Evolutionary conservation across 2,797 vertebrate species (phyloP).

Genomic region (Sebastes jordani): DNA sequence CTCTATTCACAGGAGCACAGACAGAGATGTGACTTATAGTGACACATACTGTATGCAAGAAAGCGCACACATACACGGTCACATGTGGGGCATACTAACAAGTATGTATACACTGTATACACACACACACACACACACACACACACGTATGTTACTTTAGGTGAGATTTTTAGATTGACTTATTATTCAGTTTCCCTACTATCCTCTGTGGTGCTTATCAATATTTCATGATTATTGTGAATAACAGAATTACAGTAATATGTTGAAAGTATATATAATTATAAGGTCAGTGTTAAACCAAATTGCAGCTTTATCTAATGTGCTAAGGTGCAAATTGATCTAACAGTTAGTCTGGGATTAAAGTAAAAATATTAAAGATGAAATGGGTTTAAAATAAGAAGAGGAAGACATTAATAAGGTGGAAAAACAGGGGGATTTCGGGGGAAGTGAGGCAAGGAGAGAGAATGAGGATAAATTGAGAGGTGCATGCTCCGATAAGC

Average conservation of each 20-base stretch:
- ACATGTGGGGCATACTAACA: neutral
- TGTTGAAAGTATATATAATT: neutral
- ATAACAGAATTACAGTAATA: neutral
- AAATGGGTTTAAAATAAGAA: neutral
- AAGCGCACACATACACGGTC: neutral
- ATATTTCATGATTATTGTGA: neutral
- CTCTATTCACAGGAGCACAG: slow-evolving; percentile 23
- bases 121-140: neutral
- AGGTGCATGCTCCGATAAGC: slow-evolving; percentile 25
- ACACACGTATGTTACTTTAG: too few relatives aligned
- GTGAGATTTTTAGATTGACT: neutral
- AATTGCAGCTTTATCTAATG: neutral
- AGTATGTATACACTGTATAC: neutral
- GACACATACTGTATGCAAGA: neutral
- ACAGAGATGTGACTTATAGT: slow-evolving; percentile 36
- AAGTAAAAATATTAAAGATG: neutral
- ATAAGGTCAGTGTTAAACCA: neutral
- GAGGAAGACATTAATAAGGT: neutral
- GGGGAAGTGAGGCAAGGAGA: neutral
- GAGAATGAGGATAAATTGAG: slow-evolving; percentile 18
- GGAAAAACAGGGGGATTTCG: neutral
- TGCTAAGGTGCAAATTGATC: neutral
- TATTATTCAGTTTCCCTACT: neutral
- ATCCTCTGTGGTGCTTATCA: neutral
- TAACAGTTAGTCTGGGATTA: neutral